Conservation (phyloP, 1,140 invertebrate species). For the Teleogryllus occipitalis region DNA sequence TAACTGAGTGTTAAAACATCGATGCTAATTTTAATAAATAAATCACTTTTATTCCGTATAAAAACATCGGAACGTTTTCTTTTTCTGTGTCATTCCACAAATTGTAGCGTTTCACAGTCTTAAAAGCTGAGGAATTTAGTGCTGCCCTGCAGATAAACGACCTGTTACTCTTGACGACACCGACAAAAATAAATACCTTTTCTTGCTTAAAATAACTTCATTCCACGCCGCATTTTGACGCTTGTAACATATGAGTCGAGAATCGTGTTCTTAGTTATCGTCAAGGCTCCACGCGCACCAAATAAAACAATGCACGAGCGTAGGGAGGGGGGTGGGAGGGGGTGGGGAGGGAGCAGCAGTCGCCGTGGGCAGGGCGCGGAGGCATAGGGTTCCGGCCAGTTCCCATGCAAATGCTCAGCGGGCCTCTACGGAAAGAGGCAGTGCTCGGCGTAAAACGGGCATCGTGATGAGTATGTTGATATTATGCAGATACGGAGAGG, state of each 20-base stretch:
- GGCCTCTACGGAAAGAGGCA: no score
- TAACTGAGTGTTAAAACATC: neutral
- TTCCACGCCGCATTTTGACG: neutral
- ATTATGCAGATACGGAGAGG: neutral
- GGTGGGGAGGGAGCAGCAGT: no score
- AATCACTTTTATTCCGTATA: neutral
- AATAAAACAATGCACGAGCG: neutral
- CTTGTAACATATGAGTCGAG: neutral
- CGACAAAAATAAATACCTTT: neutral
- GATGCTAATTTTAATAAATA: neutral
- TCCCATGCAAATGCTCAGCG: neutral
- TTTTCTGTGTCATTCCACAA: neutral
- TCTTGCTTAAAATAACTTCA: neutral
- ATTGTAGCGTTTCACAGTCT: neutral
- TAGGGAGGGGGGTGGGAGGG: neutral
- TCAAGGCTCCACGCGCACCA: neutral
- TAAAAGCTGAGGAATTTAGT: neutral
- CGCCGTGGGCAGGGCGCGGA: neutral
- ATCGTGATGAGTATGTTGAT: conserved; percentile 4
- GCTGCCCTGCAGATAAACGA: neutral
- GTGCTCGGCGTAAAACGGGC: neutral
- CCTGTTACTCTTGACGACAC: neutral
- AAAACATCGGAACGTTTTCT: neutral
- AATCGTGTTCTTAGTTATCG: neutral
- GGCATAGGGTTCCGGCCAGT: neutral